Conservation (phyloP, 2,888 invertebrate species). For the Torymus aiolomorphi region DNA sequence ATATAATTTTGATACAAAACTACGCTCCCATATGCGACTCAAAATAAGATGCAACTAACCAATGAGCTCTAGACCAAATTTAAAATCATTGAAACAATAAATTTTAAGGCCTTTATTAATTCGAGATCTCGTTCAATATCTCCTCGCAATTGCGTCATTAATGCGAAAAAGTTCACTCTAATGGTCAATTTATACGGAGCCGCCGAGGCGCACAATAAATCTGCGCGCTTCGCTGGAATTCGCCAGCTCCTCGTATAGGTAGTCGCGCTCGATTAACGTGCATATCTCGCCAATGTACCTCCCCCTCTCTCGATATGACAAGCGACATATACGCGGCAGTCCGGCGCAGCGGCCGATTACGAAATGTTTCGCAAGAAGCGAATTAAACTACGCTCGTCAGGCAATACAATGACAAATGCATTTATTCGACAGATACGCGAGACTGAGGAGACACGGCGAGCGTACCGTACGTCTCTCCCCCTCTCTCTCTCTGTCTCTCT, state of each 20-base stretch:
- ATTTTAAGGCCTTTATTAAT: too few relatives aligned
- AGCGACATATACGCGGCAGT: too few relatives aligned
- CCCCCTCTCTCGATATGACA: too few relatives aligned
- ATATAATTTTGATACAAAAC: too few relatives aligned
- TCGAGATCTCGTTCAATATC: neutral
- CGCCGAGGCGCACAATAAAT: neutral
- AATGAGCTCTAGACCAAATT: too few relatives aligned
- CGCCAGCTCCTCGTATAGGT: neutral
- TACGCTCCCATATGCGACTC: too few relatives aligned
- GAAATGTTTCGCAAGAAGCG: conserved; percentile 29
- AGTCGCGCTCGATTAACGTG: too few relatives aligned
- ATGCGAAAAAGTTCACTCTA: neutral
- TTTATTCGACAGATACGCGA: conserved; percentile 31
- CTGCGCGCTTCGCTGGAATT: conserved; percentile 6
- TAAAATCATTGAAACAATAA: too few relatives aligned
- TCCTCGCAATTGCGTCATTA: neutral
- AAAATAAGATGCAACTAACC: too few relatives aligned
- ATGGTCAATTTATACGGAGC: neutral
- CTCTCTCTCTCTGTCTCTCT: too few relatives aligned
- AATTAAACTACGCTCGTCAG: conserved; percentile 41
- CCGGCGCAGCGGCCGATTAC: neutral
- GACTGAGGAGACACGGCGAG: neutral
- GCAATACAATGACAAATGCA: conserved; percentile 47
- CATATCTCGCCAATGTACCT: too few relatives aligned
- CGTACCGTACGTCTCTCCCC: too few relatives aligned